Conservation (phyloP, 2,113 vertebrate genomes). For the Neotoma lepida region DNA sequence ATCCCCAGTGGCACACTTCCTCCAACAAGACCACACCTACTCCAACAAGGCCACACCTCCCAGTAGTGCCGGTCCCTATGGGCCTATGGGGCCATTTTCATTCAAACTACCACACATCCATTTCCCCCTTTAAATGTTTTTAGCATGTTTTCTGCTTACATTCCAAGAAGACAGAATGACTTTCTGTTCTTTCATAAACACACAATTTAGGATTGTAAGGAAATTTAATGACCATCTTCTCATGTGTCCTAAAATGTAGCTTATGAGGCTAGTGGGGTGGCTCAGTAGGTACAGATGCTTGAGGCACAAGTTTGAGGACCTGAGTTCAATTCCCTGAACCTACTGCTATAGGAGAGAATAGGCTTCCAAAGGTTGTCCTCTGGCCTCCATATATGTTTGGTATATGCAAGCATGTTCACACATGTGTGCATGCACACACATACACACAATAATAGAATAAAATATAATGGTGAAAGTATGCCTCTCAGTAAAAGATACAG, state of each 20-base stretch:
- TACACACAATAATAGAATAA: neutral
- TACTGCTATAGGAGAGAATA: neutral
- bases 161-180: conserved; percentile 18
- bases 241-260: neutral
- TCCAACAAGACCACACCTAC: neutral
- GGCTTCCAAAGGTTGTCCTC: neutral
- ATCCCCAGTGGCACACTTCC: neutral
- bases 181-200: conserved; percentile 38
- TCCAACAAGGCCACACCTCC: neutral
- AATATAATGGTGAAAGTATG: conserved; percentile 18
- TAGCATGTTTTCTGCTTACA: neutral
- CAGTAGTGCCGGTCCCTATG: neutral
- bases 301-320: neutral
- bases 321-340: neutral
- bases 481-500: neutral
- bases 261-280: neutral
- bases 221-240: neutral
- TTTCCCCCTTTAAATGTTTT: conserved; percentile 21
- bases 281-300: neutral
- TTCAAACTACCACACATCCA: neutral
- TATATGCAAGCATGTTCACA: neutral
- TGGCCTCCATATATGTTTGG: too few species aligned
- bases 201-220: neutral
- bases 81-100: neutral
- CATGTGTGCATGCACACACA: neutral